Conservation (phyloP, 2,888 invertebrate genomes). For the Elmis aenea region DNA sequence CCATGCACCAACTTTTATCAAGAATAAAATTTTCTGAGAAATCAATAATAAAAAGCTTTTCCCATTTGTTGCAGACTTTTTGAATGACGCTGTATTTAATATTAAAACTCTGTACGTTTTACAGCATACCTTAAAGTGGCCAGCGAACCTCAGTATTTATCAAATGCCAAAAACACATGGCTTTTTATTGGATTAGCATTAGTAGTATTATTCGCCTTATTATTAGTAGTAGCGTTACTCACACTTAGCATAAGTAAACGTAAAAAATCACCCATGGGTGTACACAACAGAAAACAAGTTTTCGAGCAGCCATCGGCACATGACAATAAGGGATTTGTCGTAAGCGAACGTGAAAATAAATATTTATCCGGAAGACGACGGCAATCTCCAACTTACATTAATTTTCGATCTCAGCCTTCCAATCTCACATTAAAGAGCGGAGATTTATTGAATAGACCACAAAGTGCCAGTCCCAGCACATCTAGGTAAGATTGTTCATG, state of each 20-base stretch:
- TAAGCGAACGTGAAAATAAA: slow-evolving; percentile 40
- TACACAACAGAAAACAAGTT: slow-evolving; percentile 38
- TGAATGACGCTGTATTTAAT: no score
- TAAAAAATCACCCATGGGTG: slow-evolving; percentile 34
- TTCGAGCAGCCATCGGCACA: slow-evolving; percentile 36
- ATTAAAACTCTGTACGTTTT: no score
- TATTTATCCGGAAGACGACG: slow-evolving; percentile 30
- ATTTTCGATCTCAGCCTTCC: slow-evolving; percentile 36
- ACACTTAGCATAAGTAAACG: slow-evolving; percentile 51
- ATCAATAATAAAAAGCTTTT: no score
- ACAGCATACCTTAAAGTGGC: slow-evolving; percentile 65
- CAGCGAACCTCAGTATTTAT: slow-evolving; percentile 57
- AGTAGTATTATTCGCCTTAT: slow-evolving; percentile 55
- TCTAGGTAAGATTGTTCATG: not conserved
- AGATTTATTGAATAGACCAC: slow-evolving; percentile 29
- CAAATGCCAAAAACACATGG: slow-evolving; percentile 55
- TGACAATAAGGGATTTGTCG: slow-evolving; percentile 39
- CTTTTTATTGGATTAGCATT: slow-evolving; percentile 60
- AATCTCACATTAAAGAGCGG: slow-evolving; percentile 31
- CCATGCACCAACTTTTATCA: no score
- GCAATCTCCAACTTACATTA: slow-evolving; percentile 42
- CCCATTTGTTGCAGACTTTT: no score
- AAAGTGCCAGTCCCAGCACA: slow-evolving; percentile 25
- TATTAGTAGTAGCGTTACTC: slow-evolving; percentile 52
- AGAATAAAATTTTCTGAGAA: no score